phyloP scores from a whole-genome alignment of 35 echinoderm and acorn worm genomes.

The Eucidaris tribuloides region DNA sequence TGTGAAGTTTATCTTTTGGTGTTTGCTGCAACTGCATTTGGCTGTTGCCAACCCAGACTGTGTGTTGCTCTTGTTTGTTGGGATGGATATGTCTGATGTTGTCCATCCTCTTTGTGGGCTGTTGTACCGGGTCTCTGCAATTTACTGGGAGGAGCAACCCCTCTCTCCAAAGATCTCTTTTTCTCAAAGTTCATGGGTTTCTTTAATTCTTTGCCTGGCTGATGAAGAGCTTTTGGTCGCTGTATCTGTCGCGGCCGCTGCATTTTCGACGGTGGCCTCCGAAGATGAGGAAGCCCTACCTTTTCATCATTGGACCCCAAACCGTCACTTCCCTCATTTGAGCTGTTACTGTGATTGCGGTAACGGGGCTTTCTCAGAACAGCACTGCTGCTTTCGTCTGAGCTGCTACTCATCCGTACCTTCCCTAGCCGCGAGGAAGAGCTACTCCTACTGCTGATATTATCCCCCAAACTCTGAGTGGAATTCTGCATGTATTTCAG shows the following conservation, averaged over 20 bases:
- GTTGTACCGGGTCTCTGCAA: conserved; percentile 24
- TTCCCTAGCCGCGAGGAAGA: too few relatives aligned
- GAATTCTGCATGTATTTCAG: too few relatives aligned
- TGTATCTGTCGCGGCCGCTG: conserved; percentile 25
- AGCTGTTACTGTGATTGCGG: conserved; percentile 8
- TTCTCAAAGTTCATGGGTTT: neutral
- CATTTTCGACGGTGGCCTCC: conserved; percentile 1
- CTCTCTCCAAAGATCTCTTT: neutral
- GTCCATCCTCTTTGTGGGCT: neutral
- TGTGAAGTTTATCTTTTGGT: conserved; percentile 20
- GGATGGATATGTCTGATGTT: neutral
- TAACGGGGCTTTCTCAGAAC: neutral
- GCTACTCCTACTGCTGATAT: too few relatives aligned
- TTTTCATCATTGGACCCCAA: neutral
- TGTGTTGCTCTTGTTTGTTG: conserved; percentile 5
- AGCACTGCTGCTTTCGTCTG: neutral
- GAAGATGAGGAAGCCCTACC: neutral
- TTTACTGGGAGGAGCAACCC: neutral
- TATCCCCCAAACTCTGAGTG: too few relatives aligned
- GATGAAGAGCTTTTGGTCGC: neutral
- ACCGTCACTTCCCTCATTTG: conserved; percentile 2
- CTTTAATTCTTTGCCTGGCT: neutral
- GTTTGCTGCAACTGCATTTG: conserved; percentile 20
- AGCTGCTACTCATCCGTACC: too few relatives aligned
- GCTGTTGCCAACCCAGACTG: conserved; percentile 1